Evolutionary conservation across 2,888 invertebrate genomes (phyloP).

Genomic region (Cordilura impudica): DNA sequence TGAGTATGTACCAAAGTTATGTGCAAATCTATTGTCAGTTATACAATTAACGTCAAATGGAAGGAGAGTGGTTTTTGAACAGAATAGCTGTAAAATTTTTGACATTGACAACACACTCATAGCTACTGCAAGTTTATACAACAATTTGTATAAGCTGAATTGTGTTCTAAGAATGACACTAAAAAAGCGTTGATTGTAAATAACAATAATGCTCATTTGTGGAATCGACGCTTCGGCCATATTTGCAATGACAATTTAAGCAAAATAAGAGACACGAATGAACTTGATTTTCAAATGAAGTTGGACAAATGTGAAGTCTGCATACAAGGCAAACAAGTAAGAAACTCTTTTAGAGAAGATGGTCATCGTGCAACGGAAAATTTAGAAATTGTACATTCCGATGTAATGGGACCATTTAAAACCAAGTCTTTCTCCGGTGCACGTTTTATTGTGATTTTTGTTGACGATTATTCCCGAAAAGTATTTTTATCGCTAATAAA

Average conservation of each 20-base stretch:
- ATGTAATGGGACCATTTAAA: slow-evolving; percentile 74
- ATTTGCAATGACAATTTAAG: slow-evolving; percentile 49
- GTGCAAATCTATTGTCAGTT: no score
- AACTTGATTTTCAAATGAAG: not conserved
- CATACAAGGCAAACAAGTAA: slow-evolving; percentile 64
- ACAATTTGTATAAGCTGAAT: slow-evolving; percentile 41
- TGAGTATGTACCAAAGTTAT: no score
- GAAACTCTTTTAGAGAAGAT: slow-evolving; percentile 58
- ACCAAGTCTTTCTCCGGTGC: slow-evolving; percentile 68
- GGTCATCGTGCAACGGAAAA: slow-evolving; percentile 60
- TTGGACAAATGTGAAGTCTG: slow-evolving; percentile 56
- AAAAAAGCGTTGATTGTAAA: slow-evolving; percentile 12
- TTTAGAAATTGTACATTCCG: slow-evolving; percentile 71
- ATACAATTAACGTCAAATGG: no score
- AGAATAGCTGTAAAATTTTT: no score
- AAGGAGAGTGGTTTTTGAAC: no score
- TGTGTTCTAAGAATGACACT: not conserved
- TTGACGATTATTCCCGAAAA: no score
- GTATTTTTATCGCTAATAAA: no score
- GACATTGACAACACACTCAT: not conserved
- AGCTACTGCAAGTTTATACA: slow-evolving; percentile 8
- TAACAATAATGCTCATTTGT: slow-evolving; percentile 7
- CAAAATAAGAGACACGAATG: slow-evolving; percentile 35
- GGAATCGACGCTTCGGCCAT: no score
- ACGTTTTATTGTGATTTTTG: no score